Evolutionary conservation across 2,797 vertebrate genomes (phyloP).

Genomic region (Leucoraja ocellata): DNA sequence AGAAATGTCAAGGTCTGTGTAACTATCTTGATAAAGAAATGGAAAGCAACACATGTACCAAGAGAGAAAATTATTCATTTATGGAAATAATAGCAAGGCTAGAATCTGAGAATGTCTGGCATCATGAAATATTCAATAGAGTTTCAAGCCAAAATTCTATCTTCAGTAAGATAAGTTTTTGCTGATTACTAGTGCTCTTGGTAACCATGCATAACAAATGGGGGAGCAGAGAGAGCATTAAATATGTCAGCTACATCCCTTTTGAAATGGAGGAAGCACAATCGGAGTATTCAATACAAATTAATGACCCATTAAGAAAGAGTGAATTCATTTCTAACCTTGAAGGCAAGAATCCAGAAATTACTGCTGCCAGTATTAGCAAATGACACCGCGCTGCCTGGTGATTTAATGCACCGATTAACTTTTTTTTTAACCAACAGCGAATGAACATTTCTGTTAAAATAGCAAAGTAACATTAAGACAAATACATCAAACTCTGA

Average conservation of each 20-base stretch:
- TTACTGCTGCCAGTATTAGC: not conserved
- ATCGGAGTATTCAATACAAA: not conserved
- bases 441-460: not conserved
- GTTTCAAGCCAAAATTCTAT: conserved; percentile 5
- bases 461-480: not conserved
- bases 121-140: conserved; percentile 14
- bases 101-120: not conserved
- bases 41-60: not conserved
- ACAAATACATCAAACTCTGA: not conserved
- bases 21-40: conserved; percentile 1
- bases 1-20: not conserved
- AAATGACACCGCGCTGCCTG: not conserved
- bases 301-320: conserved; percentile 21
- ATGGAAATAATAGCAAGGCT: conserved; percentile 18
- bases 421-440: not conserved
- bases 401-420: not conserved
- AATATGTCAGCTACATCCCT: conserved; percentile 8
- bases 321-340: not conserved
- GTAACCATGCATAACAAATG: conserved; percentile 35
- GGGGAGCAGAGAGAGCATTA: not conserved
- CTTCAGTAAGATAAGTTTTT: conserved; percentile 9
- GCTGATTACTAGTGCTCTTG: not conserved
- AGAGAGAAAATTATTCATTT: conserved; percentile 21
- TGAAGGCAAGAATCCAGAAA: not conserved
- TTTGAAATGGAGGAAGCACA: conserved; percentile 10